phyloP scores from a whole-genome alignment of 2,888 invertebrate genomes.

The Cryptocephalus moraei region DNA sequence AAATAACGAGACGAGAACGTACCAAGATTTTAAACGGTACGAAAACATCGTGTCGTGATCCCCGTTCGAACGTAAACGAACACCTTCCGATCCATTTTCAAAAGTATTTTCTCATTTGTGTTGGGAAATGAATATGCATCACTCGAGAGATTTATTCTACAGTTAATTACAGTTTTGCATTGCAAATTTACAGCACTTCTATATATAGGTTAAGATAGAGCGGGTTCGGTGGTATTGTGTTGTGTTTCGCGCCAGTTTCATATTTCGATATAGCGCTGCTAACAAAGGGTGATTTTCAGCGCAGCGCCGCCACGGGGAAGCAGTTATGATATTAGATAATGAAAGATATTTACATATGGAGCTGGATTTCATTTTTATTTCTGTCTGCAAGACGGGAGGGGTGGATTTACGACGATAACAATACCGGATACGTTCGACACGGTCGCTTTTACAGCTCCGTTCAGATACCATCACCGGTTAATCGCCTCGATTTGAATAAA shows the following conservation, averaged over 20 bases:
- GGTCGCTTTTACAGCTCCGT: too few species aligned
- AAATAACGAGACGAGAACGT: too few species aligned
- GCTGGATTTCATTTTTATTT: too few species aligned
- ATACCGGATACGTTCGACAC: too few species aligned
- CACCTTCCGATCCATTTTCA: conserved; percentile 18
- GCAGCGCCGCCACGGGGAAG: neutral
- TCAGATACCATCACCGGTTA: too few species aligned
- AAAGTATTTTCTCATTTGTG: conserved; percentile 23
- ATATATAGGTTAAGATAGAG: conserved; percentile 31
- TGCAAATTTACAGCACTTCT: conserved; percentile 32
- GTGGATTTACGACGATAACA: too few species aligned
- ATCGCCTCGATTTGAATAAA: too few species aligned
- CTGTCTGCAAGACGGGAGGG: too few species aligned
- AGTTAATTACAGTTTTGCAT: conserved; percentile 36
- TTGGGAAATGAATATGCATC: conserved; percentile 31
- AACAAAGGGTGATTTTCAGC: conserved; percentile 5
- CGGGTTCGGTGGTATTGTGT: conserved; percentile 15
- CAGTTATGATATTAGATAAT: too few species aligned
- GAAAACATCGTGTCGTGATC: too few species aligned
- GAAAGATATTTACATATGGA: too few species aligned
- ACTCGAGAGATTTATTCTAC: conserved; percentile 30
- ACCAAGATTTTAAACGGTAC: too few species aligned
- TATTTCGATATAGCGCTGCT: conserved; percentile 18
- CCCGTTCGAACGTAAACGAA: conserved; percentile 3
- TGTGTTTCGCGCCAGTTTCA: conserved; percentile 14